Evolutionary conservation across 1,140 invertebrate genomes (phyloP), one percentile per base, ranked within the genome.

Genomic region (Steinernema feltiae): DNA sequence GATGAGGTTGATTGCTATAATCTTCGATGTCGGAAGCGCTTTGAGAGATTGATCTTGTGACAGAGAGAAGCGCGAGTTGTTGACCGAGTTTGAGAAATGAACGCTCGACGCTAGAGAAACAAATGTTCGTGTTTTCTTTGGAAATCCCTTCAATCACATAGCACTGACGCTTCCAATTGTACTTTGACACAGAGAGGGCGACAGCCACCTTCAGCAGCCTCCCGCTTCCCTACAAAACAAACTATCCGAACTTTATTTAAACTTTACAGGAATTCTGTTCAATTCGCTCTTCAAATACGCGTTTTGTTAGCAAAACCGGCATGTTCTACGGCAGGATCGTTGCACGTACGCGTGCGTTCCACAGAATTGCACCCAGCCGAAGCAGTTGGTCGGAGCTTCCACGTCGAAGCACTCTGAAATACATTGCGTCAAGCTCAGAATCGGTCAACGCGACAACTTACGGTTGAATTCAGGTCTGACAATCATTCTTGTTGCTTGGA

Each of bases 241-340:
- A 41, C 35, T 41, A 41, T 7, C 35, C 35, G 35, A 41, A n/a
- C n/a, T 41, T 41, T 41, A 41, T 41, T 41, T 41, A 41, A n/a
- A n/a, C n/a, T n/a, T n/a, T n/a, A n/a, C n/a, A n/a, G n/a, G n/a
- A n/a, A n/a, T n/a, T n/a, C n/a, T n/a, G n/a, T n/a, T n/a, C n/a
- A n/a, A n/a, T n/a, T n/a, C n/a, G n/a, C n/a, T n/a, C n/a, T 41
- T 41, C 35, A 41, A 7, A 7, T 18, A 41, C 7, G 35, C 7
- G 35, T 41, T 41, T 41, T 41, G 35, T 63, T 27, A 63, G 53
- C 53, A 63, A 27, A 63, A 63, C 53, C 53, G 53, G 24, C 53
- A 63, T 21, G 53, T 63, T 63, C 53, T 63, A 7, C 53, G 15
- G 53, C 53, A 63, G 53, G 24, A 63, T 27, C 24, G 53, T 21